A percentile compares a stretch with the other conserved stretches of the same genome.
Conservation (phyloP, 2,888 invertebrate genomes). For the Eurytoma californica region DNA sequence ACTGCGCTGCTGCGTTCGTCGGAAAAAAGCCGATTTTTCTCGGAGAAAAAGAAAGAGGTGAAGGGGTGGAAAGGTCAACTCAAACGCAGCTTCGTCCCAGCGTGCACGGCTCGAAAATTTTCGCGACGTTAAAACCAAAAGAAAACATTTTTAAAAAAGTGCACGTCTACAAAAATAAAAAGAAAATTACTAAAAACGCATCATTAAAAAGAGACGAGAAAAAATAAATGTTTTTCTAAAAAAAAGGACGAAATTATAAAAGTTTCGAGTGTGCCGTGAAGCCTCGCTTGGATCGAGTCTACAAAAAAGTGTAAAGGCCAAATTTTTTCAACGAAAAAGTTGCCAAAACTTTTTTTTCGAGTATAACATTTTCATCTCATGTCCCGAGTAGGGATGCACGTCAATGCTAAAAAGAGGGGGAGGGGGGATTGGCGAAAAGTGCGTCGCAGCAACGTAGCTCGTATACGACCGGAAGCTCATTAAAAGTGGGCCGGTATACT, state of each 20-base stretch:
- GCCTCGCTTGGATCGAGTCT: constrained; percentile 36
- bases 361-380: constrained; percentile 36
- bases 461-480: constrained; percentile 47
- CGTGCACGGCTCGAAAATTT: constrained; percentile 30
- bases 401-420: constrained; percentile 43
- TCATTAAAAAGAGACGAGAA: constrained; percentile 40
- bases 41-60: background rate
- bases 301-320: constrained; percentile 18
- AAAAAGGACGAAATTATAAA: constrained; percentile 18
- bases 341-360: constrained; percentile 18
- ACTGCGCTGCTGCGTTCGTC: constrained; percentile 42
- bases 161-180: constrained; percentile 21
- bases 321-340: constrained; percentile 27
- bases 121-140: constrained; percentile 17
- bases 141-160: constrained; percentile 38
- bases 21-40: constrained; percentile 10
- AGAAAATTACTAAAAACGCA: background rate
- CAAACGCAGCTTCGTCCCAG: constrained; percentile 10
- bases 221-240: constrained; percentile 5
- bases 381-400: constrained; percentile 41
- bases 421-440: constrained; percentile 3
- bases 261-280: constrained; percentile 30
- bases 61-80: constrained; percentile 18
- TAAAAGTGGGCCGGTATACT: constrained; percentile 35
- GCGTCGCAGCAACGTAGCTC: constrained; percentile 49